Evolutionary conservation across 1,140 invertebrate genomes (phyloP).

Genomic region (Tetraneura akinire): DNA sequence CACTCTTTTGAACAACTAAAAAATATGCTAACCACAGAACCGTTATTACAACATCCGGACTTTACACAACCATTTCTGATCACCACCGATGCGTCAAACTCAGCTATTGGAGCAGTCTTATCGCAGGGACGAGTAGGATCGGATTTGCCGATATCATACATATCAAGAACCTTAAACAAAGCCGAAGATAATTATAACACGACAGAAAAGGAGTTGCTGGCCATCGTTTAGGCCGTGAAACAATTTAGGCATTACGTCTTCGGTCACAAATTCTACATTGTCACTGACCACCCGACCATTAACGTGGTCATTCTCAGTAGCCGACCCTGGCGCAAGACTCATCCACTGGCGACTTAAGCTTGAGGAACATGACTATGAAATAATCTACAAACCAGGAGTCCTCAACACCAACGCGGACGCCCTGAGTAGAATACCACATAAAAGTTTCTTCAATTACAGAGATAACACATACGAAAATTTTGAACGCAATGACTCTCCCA

Average conservation of each 20-base stretch:
- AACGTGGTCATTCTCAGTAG: constrained; percentile 60
- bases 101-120: constrained; percentile 42
- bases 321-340: constrained; percentile 55
- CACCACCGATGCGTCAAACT: constrained; percentile 53
- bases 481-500: no score
- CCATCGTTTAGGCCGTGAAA: constrained; percentile 61
- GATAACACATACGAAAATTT: no score
- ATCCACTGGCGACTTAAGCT: constrained; percentile 53
- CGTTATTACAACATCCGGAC: constrained; percentile 54
- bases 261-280: no score
- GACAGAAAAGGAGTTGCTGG: constrained; percentile 62
- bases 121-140: constrained; percentile 40
- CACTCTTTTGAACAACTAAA: no score
- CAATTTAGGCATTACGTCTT: no score
- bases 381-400: constrained; percentile 56
- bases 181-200: constrained; percentile 55
- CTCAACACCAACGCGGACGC: constrained; percentile 59
- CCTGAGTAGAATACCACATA: constrained; percentile 56
- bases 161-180: constrained; percentile 55
- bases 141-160: constrained; percentile 54
- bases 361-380: constrained; percentile 53
- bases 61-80: constrained; percentile 57
- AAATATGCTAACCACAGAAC: no score
- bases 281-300: no score
- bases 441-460: no score